These are phyloP conservation scores for Epizoanthus scotinus DNA, from an alignment of 92 coral and sea anemone species.

Conservation along the genomic window DNA sequence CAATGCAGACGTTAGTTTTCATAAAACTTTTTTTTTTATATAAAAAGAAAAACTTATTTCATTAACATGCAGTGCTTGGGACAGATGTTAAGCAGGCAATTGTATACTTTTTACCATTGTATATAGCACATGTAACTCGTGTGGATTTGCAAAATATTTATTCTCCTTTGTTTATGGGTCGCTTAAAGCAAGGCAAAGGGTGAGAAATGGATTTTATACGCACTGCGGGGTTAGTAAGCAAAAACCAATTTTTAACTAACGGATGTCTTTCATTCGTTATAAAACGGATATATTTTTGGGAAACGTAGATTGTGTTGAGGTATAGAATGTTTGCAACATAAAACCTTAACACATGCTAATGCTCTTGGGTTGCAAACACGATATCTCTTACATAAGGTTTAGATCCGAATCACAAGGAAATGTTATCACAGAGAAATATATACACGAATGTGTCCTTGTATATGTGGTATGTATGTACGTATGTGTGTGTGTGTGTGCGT, in stretches of 20 bases:
- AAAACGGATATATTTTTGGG: constrained; percentile 3
- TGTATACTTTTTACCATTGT: background rate
- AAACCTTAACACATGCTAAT: background rate
- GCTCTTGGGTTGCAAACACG: background rate
- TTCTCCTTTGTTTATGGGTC: constrained; percentile 20
- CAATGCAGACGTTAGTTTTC: constrained; percentile 33
- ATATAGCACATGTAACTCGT: background rate
- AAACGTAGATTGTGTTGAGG: background rate
- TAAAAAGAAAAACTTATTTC: background rate
- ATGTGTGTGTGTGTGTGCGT: background rate
- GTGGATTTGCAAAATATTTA: background rate
- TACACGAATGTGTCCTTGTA: background rate
- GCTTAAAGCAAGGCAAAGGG: constrained; percentile 13
- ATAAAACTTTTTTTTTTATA: constrained; percentile 18
- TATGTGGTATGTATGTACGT: background rate
- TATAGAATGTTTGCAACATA: background rate
- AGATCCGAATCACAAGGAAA: background rate
- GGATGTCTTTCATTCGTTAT: background rate
- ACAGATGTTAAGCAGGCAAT: background rate
- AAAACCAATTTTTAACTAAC: background rate
- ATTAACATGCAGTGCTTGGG: background rate
- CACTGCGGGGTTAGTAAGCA: background rate
- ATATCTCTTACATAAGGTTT: background rate
- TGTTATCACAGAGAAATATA: background rate
- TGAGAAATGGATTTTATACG: background rate